Conservation (phyloP, 2,113 vertebrate species). For the Numida meleagris region DNA sequence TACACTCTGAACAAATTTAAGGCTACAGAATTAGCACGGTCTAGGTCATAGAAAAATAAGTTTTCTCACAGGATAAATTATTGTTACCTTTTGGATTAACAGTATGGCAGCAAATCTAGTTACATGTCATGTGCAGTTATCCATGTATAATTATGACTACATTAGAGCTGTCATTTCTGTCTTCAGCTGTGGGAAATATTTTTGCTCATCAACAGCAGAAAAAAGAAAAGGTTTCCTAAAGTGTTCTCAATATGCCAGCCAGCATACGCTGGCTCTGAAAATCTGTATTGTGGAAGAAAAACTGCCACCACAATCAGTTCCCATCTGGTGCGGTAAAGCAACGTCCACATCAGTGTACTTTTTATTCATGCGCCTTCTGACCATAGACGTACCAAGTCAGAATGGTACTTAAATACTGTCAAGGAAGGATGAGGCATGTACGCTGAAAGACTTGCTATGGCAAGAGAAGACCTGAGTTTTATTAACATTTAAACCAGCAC, state of each 20-base stretch:
- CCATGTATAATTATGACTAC: neutral
- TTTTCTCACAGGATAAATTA: neutral
- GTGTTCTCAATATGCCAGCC: neutral
- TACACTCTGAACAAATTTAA: neutral
- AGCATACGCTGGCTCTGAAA: neutral
- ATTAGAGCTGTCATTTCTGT: neutral
- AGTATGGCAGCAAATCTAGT: neutral
- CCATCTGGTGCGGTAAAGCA: neutral
- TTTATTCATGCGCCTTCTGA: neutral
- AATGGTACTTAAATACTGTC: neutral
- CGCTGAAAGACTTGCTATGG: neutral
- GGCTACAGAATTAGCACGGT: neutral
- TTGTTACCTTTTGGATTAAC: neutral
- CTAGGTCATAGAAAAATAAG: neutral
- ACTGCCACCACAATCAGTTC: neutral
- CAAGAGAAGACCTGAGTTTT: neutral
- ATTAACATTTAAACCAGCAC: neutral
- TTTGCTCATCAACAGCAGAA: neutral
- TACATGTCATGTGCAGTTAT: neutral
- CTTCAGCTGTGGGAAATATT: neutral
- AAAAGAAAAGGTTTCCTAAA: neutral
- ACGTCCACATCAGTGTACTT: neutral
- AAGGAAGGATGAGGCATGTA: rapidly evolving
- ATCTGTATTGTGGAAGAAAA: neutral
- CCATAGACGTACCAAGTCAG: neutral